A percentile compares a stretch with the other conserved stretches of the same genome.
These are phyloP conservation scores for Trachelus stipa DNA, from an alignment of 2,888 invertebrate species.

Conservation along the genomic window DNA sequence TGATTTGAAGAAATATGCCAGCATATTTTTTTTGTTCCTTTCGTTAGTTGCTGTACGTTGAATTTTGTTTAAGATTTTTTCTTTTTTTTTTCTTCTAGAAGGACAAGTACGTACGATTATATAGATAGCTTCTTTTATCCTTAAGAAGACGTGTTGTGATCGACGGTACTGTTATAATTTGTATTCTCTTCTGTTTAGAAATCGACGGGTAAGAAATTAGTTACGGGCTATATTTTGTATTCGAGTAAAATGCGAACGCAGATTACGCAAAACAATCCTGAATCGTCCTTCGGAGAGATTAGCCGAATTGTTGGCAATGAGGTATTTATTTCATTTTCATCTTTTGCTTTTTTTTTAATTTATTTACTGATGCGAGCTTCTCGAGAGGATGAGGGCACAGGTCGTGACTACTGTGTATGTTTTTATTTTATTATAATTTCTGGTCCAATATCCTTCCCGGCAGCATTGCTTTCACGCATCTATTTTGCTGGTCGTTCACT, in stretches of 20 bases:
- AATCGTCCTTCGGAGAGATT: slow-evolving; percentile 90
- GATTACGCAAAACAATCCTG: slow-evolving; percentile 94
- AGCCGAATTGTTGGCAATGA: slow-evolving; percentile 79
- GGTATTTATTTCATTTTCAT: slow-evolving; percentile 67
- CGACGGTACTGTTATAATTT: slow-evolving; percentile 54
- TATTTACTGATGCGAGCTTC: slow-evolving; percentile 15
- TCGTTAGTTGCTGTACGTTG: slow-evolving; percentile 18
- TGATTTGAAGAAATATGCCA: slow-evolving; percentile 61
- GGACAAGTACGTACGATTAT: slow-evolving; percentile 35
- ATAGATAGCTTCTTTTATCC: slow-evolving; percentile 36
- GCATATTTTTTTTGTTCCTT: slow-evolving; percentile 49
- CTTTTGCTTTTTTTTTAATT: slow-evolving; percentile 22
- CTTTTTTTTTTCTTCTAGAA: slow-evolving; percentile 3
- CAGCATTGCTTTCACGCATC: no score
- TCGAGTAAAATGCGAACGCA: slow-evolving; percentile 95
- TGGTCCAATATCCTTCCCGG: no score
- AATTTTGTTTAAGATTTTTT: slow-evolving; percentile 22
- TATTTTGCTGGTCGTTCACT: no score
- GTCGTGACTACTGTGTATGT: not conserved
- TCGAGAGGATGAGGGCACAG: slow-evolving; percentile 18
- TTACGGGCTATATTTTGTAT: slow-evolving; percentile 97
- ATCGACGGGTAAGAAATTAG: slow-evolving; percentile 80
- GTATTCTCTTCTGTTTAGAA: slow-evolving; percentile 65
- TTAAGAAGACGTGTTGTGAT: not conserved
- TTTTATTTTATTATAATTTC: not conserved